Evolutionary conservation across 2,888 invertebrate species (phyloP).

Genomic region (Linyphia triangularis): DNA sequence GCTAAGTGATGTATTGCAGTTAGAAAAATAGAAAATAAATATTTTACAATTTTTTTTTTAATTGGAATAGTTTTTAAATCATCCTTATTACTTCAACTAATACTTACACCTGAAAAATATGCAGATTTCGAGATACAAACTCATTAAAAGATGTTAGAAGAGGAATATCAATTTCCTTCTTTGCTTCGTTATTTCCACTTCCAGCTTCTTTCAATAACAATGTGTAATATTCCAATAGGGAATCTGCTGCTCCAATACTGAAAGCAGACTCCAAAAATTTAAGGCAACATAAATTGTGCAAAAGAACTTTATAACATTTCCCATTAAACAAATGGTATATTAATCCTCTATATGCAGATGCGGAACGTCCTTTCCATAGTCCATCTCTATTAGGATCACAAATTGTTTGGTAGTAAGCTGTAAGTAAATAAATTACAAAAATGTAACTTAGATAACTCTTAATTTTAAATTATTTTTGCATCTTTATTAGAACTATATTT

Average conservation of each 20-base stretch:
- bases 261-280: constrained; percentile 46
- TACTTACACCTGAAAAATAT: constrained; percentile 68
- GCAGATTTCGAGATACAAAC: constrained; percentile 58
- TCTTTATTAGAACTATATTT: no score
- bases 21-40: not conserved
- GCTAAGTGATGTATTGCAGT: not conserved
- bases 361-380: constrained; percentile 33
- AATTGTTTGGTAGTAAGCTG: constrained; percentile 40
- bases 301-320: constrained; percentile 28
- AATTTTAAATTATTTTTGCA: no score
- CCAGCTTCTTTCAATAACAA: constrained; percentile 13
- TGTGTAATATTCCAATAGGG: constrained; percentile 47
- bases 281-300: constrained; percentile 31
- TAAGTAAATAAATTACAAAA: constrained; percentile 12
- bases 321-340: constrained; percentile 57
- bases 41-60: not conserved
- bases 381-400: constrained; percentile 48
- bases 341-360: constrained; percentile 54
- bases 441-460: not conserved
- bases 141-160: constrained; percentile 32
- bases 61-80: no score
- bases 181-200: not conserved
- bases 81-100: no score
- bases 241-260: constrained; percentile 27
- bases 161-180: constrained; percentile 27